Evolutionary conservation across 2,888 invertebrate genomes (phyloP), one percentile per base, ranked within the genome.

Genomic region (Pterostichus niger): DNA sequence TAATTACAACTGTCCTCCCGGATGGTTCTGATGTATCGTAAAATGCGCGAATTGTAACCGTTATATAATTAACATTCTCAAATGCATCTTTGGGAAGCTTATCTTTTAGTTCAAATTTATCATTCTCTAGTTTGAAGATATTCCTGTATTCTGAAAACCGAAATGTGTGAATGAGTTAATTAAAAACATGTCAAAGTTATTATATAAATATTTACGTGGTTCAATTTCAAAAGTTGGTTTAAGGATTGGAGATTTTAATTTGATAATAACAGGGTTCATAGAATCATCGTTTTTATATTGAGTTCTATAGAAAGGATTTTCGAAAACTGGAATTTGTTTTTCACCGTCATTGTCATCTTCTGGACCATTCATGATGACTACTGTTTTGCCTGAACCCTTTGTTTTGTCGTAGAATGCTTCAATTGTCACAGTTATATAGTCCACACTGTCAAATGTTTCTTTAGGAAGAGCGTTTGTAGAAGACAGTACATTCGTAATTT

Each of bases 1-100:
- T 71, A 44, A 44, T 15, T 10, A 71, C 68, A 4, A 71, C 68
- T 3, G 68, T 44, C 7, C 44, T 7, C 17, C 68, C 68, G 44
- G 40, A 71, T 17, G 13, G 13, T 9, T 13, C 13, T 17, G 17
- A 10, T 9, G 7, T 15, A 15, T 44, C 15, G 24, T 71, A 71
- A 6, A 1, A 13, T 7, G 68, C 68, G 13, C 11, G 9, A 15
- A 71, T 71, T 71, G 46, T 71, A 10, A 71, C 68, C 6, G 44
- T 15, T 24, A 71, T 71, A 11, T 40, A 40, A 17, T 44, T 56
- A 13, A 9, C 13, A 11, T 17, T 17, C 1, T 56, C 56, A 7
- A 56, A 56, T 15, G 13, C 6, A 6, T 56, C 56, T 15, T 15
- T 15, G 13, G 56, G 17, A 6, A 56, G 24, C 9, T 56, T 13